Evolutionary conservation across 30 jellyfish, hydroid and myxozoan species (phyloP).

Genomic region (Hydra vulgaris): DNA sequence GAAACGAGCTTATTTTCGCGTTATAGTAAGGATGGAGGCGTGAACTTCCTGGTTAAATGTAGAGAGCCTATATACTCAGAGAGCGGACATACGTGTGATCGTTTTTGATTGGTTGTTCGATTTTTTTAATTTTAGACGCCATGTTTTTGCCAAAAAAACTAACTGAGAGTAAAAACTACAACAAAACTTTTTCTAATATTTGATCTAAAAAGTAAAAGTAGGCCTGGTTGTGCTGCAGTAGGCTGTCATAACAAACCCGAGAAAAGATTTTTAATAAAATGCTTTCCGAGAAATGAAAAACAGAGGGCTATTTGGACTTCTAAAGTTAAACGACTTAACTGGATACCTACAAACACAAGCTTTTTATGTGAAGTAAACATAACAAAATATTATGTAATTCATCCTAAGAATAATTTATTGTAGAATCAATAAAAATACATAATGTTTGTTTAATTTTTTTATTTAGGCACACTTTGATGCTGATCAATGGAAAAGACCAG

Average conservation of each 20-base stretch:
- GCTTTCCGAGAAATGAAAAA: neutral
- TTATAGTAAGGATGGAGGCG: too few relatives aligned
- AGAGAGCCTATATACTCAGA: neutral
- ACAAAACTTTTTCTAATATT: neutral
- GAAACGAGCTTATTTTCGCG: too few relatives aligned
- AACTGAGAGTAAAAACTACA: neutral
- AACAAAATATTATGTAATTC: neutral
- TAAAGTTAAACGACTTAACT: neutral
- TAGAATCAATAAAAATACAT: neutral
- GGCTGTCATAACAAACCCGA: neutral
- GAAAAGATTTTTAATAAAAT: neutral
- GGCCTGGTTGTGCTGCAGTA: neutral
- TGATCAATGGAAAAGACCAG: neutral
- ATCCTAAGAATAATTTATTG: neutral
- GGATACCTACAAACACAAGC: neutral
- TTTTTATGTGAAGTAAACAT: neutral
- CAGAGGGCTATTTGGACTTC: neutral
- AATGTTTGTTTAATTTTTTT: neutral
- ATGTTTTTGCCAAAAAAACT: neutral
- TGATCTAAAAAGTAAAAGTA: neutral
- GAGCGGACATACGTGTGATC: neutral
- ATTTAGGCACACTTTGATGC: neutral
- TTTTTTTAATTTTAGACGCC: neutral
- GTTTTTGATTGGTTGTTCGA: neutral
- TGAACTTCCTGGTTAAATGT: neutral